Evolutionary conservation across 2,888 invertebrate genomes (phyloP), one percentile per base, ranked within the genome.

Genomic region (Resseliella maxima): DNA sequence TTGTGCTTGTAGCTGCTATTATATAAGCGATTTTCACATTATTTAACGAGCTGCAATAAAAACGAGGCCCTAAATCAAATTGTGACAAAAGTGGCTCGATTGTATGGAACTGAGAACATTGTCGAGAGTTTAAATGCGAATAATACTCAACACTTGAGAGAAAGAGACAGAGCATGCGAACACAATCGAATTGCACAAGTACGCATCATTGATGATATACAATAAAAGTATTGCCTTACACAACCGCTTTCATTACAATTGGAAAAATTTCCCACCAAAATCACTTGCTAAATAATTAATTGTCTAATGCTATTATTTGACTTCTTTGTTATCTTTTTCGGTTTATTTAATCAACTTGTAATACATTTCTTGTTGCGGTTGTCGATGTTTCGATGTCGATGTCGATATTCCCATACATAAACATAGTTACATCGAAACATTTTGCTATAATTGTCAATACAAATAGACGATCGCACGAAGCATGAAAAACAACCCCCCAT

Each of bases 201-300:
- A 59, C 59, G 27, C 59, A 59, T 59, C 59, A 27, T 2, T 8
- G 18, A 27, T 24, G 6, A 5, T 12, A 41, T 8, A 5, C 41
- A 41, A 41, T 41, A 41, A 8, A 27, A 27, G 18, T 5, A 59
- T 59, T 59, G 50, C 12, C 50, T 8, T 24, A 2, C 50, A 41
- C 41, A 41, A 12, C 41, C 41, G 41, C 12, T 41, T 24, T 59
- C 24, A 59, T 59, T 27, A 59, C 27, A 59, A 27, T 59, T 24
- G 59, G 24, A n/a, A 59, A n/a, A n/a, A n/a, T n/a, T 72, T 72
- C 31, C 31, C 72, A 72, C 72, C 72, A 72, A 72, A n/a, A 35
- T 72, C 72, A 72, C 12, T 72, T 31, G 31, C 31, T 35, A 72
- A 72, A 72, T 72, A 72, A 72, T 31, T 72, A 72, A 72, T 72